These are phyloP conservation scores for Artemia sinica DNA, from an alignment of 2,888 invertebrate genomes.

Conservation along the genomic window DNA sequence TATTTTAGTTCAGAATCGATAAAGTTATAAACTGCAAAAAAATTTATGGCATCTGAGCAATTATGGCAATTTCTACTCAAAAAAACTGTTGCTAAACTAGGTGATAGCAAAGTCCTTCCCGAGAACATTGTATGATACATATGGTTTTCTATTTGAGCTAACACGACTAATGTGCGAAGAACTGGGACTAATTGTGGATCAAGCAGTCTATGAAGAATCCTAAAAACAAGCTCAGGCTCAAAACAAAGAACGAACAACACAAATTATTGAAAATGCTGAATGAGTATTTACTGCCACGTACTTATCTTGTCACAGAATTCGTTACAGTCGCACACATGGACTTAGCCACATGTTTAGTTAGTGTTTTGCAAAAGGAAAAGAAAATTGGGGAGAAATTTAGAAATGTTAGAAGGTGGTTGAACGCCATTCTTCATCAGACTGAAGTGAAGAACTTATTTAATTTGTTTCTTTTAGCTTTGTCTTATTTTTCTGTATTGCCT, in stretches of 20 bases:
- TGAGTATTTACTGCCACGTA: conserved; percentile 30
- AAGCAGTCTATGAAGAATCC: conserved; percentile 73
- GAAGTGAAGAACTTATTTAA: conserved; percentile 29
- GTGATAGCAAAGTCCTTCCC: no score
- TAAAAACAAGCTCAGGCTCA: conserved; percentile 61
- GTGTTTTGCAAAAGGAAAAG: conserved; percentile 30
- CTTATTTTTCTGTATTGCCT: no score
- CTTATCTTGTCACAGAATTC: conserved; percentile 34
- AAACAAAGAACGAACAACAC: conserved; percentile 29
- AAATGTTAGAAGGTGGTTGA: conserved; percentile 34
- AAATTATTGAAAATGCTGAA: conserved; percentile 30
- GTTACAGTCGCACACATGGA: conserved; percentile 34
- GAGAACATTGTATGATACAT: conserved; percentile 96
- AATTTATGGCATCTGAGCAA: no score
- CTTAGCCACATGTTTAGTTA: conserved; percentile 30
- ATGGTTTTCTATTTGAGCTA: conserved; percentile 94
- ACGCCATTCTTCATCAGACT: conserved; percentile 32
- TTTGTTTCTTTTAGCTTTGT: no score
- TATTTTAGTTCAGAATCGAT: no score
- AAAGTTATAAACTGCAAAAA: no score
- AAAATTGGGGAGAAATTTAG: conserved; percentile 28
- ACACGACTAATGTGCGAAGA: conserved; percentile 97
- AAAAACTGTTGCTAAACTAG: no score
- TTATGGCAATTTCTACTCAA: no score
- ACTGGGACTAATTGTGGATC: conserved; percentile 68